Evolutionary conservation across 2,797 vertebrate genomes (phyloP).

Genomic region (Hemitrygon akajei): DNA sequence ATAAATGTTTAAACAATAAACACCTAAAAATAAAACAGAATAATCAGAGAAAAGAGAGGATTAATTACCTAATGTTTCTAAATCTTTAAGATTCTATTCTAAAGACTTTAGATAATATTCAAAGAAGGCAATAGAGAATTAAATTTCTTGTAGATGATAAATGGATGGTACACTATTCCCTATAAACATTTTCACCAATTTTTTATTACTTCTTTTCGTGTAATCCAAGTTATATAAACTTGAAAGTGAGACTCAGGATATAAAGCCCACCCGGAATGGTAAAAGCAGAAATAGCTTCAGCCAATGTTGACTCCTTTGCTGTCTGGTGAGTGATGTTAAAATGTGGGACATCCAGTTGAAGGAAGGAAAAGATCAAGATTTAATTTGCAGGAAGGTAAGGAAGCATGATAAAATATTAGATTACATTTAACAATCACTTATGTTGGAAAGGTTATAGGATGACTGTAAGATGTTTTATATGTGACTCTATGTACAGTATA

Average conservation of each 20-base stretch:
- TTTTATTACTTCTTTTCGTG: background rate
- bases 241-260: background rate
- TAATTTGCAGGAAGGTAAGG: background rate
- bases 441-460: background rate
- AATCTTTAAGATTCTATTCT: background rate
- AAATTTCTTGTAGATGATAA: background rate
- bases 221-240: background rate
- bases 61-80: background rate
- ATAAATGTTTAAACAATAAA: background rate
- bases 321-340: background rate
- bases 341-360: background rate
- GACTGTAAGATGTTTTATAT: background rate
- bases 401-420: background rate
- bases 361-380: background rate
- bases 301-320: background rate
- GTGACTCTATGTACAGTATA: background rate
- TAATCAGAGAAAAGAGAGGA: background rate
- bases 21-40: background rate
- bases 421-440: background rate
- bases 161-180: background rate
- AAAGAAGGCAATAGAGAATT: background rate
- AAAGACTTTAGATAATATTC: background rate
- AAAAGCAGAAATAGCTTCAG: background rate
- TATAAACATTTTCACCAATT: background rate
- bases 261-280: background rate